Base-by-base conservation (phyloP, 2,113 vertebrate genomes). In the Seriola quinqueradiata region DNA sequence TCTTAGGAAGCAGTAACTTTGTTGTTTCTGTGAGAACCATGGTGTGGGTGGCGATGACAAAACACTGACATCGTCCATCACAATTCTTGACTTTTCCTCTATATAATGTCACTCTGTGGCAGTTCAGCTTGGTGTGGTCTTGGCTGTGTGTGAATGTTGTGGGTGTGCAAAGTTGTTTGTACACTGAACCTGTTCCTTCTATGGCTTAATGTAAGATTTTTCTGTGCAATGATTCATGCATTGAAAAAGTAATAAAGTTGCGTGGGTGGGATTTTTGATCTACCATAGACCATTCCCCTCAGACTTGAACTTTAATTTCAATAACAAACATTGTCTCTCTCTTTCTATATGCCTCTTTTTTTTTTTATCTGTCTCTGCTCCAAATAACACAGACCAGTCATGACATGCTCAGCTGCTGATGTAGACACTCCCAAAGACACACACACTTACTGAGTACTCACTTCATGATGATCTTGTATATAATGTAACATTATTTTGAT, bases 21-120 rank as follows among this genome's bases (percentile, higher is more conserved):
- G 44, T 21, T 1, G 63, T 88, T 88, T 90, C 46, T 61, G 44
- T 57, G 59, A 69, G 23, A 88, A 89, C 68, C 10, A 1, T 14
- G 4, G 28, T 2, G 75, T 59, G 65, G 70, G 79, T 70, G 65
- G 66, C 14, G 14, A 54, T 23, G 28, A 69, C 40, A 23, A 21
- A 32, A 66, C 12, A 40, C 28, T 77, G 79, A 77, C 40, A 32
- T 48, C 36, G 19, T 7, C 16, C 0, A 52, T 66, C 9, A 10
- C 54, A 28, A 11, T n/a, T 42, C 55, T 17, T 52, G 28, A 61
- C 14, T 40, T 36, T 38, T 44, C 13, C 4, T 71, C 2, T 59
- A 0, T 19, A 25, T 55, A 12, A n/a, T 40, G 12, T 54, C 77
- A 72, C 28, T 40, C 3, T 23, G 11, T 61, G 21, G n/a, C 21